phyloP scores from a whole-genome alignment of 35 echinoderm and acorn worm species.

The Hemicentrotus pulcherrimus region DNA sequence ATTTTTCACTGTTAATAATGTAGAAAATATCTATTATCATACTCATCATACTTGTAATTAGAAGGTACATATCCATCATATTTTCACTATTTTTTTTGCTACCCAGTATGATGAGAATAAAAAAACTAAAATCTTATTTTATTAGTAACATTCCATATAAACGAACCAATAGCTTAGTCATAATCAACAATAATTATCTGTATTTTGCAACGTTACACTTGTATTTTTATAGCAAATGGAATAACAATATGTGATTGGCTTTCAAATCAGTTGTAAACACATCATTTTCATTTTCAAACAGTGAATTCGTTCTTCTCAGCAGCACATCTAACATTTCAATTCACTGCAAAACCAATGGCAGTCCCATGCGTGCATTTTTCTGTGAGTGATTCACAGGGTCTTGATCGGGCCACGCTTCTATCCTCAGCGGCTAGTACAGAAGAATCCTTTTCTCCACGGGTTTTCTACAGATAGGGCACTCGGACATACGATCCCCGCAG shows the following conservation, averaged over 20 bases:
- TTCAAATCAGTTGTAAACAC: background rate
- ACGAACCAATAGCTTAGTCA: background rate
- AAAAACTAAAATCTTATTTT: background rate
- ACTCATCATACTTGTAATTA: too few species aligned
- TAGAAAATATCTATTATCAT: too few species aligned
- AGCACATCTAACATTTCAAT: background rate
- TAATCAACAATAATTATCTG: background rate
- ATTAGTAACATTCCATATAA: background rate
- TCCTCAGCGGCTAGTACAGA: slow-evolving; percentile 61
- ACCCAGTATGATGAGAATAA: too few species aligned
- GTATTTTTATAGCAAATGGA: background rate
- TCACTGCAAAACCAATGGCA: background rate
- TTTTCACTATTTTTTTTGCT: too few species aligned
- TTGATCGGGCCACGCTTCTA: background rate
- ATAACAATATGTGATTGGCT: background rate
- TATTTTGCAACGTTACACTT: background rate
- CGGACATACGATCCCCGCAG: slow-evolving; percentile 98
- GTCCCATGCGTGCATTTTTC: background rate
- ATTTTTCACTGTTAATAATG: too few species aligned
- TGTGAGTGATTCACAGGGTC: background rate
- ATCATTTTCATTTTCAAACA: background rate
- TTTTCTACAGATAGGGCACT: slow-evolving; percentile 97
- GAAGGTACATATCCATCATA: too few species aligned
- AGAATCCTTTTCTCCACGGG: slow-evolving; percentile 93
- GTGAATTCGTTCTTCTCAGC: background rate